Base-by-base conservation (phyloP, 64 coral and sea anemone species). In the Anthopleura sola region DNA sequence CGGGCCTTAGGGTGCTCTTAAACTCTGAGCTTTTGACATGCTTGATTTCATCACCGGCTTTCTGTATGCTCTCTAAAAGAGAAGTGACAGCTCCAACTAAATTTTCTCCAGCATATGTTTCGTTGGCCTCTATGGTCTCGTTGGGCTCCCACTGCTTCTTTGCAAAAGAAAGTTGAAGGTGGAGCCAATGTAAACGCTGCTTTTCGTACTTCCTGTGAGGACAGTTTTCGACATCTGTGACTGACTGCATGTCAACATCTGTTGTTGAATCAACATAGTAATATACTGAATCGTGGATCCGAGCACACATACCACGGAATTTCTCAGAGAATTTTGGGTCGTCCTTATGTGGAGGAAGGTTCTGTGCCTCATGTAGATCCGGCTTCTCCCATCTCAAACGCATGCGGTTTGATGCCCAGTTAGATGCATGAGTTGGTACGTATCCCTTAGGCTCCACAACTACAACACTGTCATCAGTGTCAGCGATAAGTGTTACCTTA, bases 361-460 rank as follows among this genome's bases (percentile, higher is more conserved):
- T 68, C 3, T 55, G 37, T 68, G 87, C 53, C 47, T 89, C 62
- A 17, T 89, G 87, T 12, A 89, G 57, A 89, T 68, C 21, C 69
- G 68, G 88, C 80, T 83, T 90, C 80, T 90, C 88, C 81, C 88
- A 90, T 74, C 80, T 12, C 34, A 90, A 68, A n/a, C 44, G 0
- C 88, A 83, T 84, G 88, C 88, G 83, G 33, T 90, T 84, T 4
- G 88, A 84, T 48, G 88, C 88, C 81, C 88, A 90, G 44, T 62
- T 90, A 36, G 88, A 88, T 55, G 91, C 86, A 92, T 80, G 53
- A 50, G 86, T 92, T 23, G 86, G 86, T 28, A 88, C 90, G 75
- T 91, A 86, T 5, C 58, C 90, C 24, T 91, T 91, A n/a, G 83
- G 75, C 29, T 85, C 83, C 0, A 85, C 83, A 12, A 85, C 83